Evolutionary conservation across 2,888 invertebrate species (phyloP).

Genomic region (Caprella mutica): DNA sequence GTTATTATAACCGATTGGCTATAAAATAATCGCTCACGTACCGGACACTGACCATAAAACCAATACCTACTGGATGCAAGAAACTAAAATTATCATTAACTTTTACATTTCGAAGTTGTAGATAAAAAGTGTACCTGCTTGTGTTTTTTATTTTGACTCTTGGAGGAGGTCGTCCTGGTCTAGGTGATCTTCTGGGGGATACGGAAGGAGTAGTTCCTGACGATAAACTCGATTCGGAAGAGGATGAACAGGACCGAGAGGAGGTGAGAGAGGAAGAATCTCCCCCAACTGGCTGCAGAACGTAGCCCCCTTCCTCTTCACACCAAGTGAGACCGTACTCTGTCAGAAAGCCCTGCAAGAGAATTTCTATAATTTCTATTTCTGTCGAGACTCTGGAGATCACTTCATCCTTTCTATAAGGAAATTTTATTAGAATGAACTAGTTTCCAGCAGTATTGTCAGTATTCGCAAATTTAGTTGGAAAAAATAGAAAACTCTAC

Average conservation of each 20-base stretch:
- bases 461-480: no score
- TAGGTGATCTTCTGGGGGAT: conserved; percentile 20
- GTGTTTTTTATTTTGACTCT: conserved; percentile 7
- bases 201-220: conserved; percentile 24
- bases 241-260: conserved; percentile 22
- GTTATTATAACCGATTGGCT: no score
- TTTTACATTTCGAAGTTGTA: no score
- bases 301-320: conserved; percentile 26
- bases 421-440: no score
- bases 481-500: no score
- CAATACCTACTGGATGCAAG: no score
- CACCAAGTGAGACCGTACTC: conserved; percentile 33
- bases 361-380: no score
- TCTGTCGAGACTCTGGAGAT: no score
- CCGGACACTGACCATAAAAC: background rate
- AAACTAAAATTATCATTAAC: no score
- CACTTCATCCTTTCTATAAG: no score
- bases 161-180: conserved; percentile 24
- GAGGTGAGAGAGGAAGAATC: conserved; percentile 25
- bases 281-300: conserved; percentile 22
- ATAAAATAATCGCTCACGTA: background rate
- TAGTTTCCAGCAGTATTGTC: no score
- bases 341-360: conserved; percentile 23
- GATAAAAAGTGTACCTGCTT: background rate
- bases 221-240: conserved; percentile 24